Base-by-base conservation (phyloP, 2,888 invertebrate species). In the Lucinisca nassula region DNA sequence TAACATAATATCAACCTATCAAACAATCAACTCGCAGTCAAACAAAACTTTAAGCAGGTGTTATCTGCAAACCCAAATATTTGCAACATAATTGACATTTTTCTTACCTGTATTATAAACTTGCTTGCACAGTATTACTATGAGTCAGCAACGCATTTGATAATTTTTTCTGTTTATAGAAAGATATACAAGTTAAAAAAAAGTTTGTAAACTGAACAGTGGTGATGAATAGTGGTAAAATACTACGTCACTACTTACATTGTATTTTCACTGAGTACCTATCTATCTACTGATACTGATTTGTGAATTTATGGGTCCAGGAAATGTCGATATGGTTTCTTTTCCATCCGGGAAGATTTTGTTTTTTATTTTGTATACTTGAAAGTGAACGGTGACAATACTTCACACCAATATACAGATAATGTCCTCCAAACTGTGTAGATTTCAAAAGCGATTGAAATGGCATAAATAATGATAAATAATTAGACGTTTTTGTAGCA, bases 401-500 rank as follows among this genome's bases (percentile, higher is more conserved):
- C 6, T 6, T 27, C 6, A 61, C 27, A 61, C 61, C 3, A 1
- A 17, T n/a, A 6, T 4, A 61, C 24, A 61, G 61, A 61, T 30
- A 61, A 61, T 61, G 61, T 30, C 24, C 30, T 61, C 27, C 24
- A 61, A 61, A 61, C 6, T 61, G 61, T 30, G 30, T 30, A 61
- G 30, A 61, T 61, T 30, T 61, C 61, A 27, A 61, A 30, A 24
- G 30, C 30, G 61, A 30, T 61, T 61, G 61, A 61, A 61, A 61
- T 61, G 30, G 30, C 61, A 61, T 61, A 61, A 61, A 61, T 61
- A 61, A 61, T 61, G 61, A 27, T 61, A 61, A 27, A 61, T 61
- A 61, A 61, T 61, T 61, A 61, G 61, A 61, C 61, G 61, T 61
- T 61, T 61, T 61, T 61, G 61, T 61, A 30, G 30, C 61, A 30